A percentile compares a stretch with the other conserved stretches of the same genome.
Conservation (phyloP, 2,888 invertebrate species). For the Diploptera punctata region DNA sequence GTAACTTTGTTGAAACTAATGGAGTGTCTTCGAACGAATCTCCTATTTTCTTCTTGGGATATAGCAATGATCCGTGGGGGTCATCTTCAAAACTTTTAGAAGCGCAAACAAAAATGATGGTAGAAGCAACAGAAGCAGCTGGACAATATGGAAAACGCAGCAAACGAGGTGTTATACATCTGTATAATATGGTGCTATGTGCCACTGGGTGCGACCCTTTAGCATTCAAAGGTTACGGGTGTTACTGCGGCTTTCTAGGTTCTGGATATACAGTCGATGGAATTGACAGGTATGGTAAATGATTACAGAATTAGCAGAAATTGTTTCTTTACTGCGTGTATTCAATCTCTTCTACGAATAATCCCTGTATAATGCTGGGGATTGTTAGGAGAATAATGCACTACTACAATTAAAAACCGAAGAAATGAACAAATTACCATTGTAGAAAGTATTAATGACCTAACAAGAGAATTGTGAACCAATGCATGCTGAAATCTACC, state of each 20-base stretch:
- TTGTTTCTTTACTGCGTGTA: too few relatives aligned
- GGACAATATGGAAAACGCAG: slow-evolving; percentile 53
- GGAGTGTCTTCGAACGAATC: background rate
- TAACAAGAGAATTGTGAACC: too few relatives aligned
- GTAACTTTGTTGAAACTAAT: background rate
- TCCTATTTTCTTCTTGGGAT: slow-evolving; percentile 43
- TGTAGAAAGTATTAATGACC: too few relatives aligned
- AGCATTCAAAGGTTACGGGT: slow-evolving; percentile 86
- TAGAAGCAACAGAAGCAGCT: background rate
- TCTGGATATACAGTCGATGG: slow-evolving; percentile 80
- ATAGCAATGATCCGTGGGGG: slow-evolving; percentile 53
- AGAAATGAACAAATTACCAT: too few relatives aligned
- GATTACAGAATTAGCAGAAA: too few relatives aligned
- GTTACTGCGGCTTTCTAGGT: slow-evolving; percentile 88
- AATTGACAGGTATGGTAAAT: slow-evolving; percentile 79
- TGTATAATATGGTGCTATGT: slow-evolving; percentile 87
- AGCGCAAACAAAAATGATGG: background rate
- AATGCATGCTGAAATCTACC: too few relatives aligned
- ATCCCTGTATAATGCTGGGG: too few relatives aligned
- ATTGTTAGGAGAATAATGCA: too few relatives aligned
- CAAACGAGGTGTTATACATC: slow-evolving; percentile 77
- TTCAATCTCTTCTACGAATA: too few relatives aligned
- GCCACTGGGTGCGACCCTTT: slow-evolving; percentile 86
- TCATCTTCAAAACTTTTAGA: slow-evolving; percentile 46
- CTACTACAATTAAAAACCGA: too few relatives aligned